Evolutionary conservation across 1,140 invertebrate genomes (phyloP), one percentile per base, ranked within the genome.

Genomic region (Macrobrachium nipponense): DNA sequence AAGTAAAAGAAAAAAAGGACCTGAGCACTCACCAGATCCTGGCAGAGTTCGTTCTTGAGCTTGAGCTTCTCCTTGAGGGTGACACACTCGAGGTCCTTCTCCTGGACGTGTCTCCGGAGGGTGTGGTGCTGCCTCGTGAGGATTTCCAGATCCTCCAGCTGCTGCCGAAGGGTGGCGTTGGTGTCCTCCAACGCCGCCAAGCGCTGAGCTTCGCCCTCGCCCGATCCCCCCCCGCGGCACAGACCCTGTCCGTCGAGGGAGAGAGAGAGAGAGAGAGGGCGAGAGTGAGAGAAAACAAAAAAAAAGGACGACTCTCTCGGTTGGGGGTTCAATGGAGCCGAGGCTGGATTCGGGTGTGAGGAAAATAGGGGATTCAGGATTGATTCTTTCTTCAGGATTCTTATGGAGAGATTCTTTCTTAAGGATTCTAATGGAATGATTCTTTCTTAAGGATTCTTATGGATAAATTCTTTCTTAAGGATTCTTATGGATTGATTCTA

Each of bases 11-110:
- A 36, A 36, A 36, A 36, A 36, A 51, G 8, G 5, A 51, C 51
- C 51, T 8, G 0, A 2, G 5, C 12, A 87, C 88, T 88, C 76
- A 88, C 88, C 88, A 88, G 60, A 77, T 88, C 88, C 61, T 88
- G 88, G 73, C 88, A 88, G 15, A 88, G 76, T 75, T 88, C 85
- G 81, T 87, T 88, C 88, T 88, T 88, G 76, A 88, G 85, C 70
- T 88, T 88, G 20, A 88, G 88, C 61, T 88, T 88, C 62, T 87
- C 88, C 61, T 88, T 87, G 59, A 88, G 88, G 27, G 84, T 87
- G 77, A 87, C 88, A 44, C 88, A 87, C 85, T 88, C 88, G 58
- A 88, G 78, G 81, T 88, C 85, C 77, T 87, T 88, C 80, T 87
- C 88, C 76, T 86, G 88, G 15, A 88, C 88, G 88, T 88, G 88